phyloP scores from a whole-genome alignment of 2,113 vertebrate species.

The Sinocyclocheilus anshuiensis region DNA sequence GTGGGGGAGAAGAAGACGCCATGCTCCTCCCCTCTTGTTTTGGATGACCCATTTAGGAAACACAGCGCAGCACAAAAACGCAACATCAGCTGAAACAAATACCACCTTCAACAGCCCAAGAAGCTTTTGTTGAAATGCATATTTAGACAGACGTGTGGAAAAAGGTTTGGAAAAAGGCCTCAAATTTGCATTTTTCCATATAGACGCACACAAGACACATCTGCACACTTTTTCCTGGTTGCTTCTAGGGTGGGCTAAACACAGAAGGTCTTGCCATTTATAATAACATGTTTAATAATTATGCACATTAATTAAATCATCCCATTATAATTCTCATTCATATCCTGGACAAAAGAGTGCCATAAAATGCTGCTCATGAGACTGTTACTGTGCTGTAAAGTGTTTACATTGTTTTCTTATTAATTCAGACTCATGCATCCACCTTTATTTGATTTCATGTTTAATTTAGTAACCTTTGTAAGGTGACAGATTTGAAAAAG shows the following conservation, averaged over 20 bases:
- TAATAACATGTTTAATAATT: background rate
- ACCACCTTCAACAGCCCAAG: slow-evolving; percentile 44
- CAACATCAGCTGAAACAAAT: slow-evolving; percentile 59
- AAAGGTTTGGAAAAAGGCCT: background rate
- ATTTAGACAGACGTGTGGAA: slow-evolving; percentile 5
- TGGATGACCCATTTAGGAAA: slow-evolving; percentile 61
- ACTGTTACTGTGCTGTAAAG: background rate
- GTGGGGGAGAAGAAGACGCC: slow-evolving; percentile 3
- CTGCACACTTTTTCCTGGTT: background rate
- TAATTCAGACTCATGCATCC: background rate
- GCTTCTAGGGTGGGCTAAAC: background rate
- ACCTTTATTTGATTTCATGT: background rate
- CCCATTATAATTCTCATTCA: background rate
- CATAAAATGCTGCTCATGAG: background rate
- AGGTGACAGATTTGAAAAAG: background rate
- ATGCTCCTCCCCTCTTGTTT: slow-evolving; percentile 27
- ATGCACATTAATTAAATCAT: background rate
- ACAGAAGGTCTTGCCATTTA: background rate
- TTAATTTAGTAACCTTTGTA: background rate
- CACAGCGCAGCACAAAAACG: slow-evolving; percentile 51
- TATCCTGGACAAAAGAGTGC: background rate
- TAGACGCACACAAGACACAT: background rate
- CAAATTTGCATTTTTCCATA: background rate
- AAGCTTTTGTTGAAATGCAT: slow-evolving; percentile 47
- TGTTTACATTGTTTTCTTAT: background rate